A percentile compares a stretch with the other conserved stretches of the same genome.
phyloP scores from a whole-genome alignment of 2,113 vertebrate species.

The Lophochroa leadbeateri region DNA sequence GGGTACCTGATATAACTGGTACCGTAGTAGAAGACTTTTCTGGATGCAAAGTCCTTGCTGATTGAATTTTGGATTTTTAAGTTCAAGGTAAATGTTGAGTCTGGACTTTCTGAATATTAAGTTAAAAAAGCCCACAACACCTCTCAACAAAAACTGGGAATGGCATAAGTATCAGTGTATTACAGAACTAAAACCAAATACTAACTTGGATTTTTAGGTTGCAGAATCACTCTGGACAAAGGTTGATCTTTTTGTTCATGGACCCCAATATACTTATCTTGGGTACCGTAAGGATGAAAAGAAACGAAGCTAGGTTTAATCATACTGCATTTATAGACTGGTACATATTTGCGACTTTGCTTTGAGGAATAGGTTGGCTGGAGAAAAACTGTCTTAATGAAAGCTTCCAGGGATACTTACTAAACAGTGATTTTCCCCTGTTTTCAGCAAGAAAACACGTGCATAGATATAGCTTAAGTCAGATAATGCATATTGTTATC shows the following conservation, averaged over 20 bases:
- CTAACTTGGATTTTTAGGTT: not conserved
- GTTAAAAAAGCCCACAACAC: accelerated
- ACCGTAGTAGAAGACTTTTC: not conserved
- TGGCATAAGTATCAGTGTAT: not conserved
- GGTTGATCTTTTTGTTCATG: not conserved
- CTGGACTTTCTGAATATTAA: not conserved
- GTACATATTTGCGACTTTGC: not conserved
- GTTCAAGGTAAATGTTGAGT: not conserved
- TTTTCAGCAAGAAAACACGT: not conserved
- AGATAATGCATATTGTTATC: not conserved
- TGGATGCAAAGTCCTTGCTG: not conserved
- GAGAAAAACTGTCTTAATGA: not conserved
- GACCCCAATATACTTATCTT: not conserved
- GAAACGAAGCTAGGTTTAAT: not conserved
- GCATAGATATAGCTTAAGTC: not conserved
- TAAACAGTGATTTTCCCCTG: not conserved
- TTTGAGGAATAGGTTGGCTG: not conserved
- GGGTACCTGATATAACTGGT: not conserved
- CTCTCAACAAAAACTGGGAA: not conserved
- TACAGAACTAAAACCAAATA: not conserved
- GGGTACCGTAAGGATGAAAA: not conserved
- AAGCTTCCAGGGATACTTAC: not conserved
- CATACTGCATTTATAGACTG: not conserved
- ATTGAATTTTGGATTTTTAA: not conserved
- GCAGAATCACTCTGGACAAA: not conserved